Percentiles rank a stretch among this genome's conserved stretches.
These are phyloP conservation scores for Lota lota DNA, from an alignment of 2,113 vertebrate genomes.

Conservation along the genomic window DNA sequence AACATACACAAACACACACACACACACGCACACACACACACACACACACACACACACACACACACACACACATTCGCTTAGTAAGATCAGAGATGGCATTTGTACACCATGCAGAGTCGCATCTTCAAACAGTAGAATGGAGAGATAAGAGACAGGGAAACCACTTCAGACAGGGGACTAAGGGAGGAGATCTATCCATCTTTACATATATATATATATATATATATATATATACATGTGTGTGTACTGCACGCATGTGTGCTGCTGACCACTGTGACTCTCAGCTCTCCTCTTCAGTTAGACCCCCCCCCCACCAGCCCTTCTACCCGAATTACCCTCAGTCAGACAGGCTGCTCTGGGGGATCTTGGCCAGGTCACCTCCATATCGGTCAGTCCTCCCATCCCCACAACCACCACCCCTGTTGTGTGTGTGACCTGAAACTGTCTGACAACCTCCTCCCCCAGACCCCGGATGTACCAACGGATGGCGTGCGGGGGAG, in stretches of 20 bases:
- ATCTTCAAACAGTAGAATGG: neutral
- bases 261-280: conserved; percentile 32
- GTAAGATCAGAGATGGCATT: conserved; percentile 23
- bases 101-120: neutral
- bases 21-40: neutral
- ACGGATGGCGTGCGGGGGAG: neutral
- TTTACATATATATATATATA: conserved; percentile 6
- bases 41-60: conserved; percentile 4
- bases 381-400: conserved; percentile 27
- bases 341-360: conserved; percentile 25
- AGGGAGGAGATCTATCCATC: conserved; percentile 15
- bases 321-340: conserved; percentile 54
- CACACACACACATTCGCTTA: too few relatives aligned
- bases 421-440: conserved; percentile 28
- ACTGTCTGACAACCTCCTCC: conserved; percentile 20
- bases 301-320: conserved; percentile 28
- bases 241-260: conserved; percentile 27
- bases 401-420: neutral
- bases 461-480: conserved; percentile 31
- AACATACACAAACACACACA: too few relatives aligned
- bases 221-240: conserved; percentile 34
- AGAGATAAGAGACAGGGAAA: neutral
- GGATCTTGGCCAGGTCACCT: conserved; percentile 41
- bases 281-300: conserved; percentile 43
- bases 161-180: neutral